Evolutionary conservation across 1,140 invertebrate genomes (phyloP).

Genomic region (Drosophila mojavensis): DNA sequence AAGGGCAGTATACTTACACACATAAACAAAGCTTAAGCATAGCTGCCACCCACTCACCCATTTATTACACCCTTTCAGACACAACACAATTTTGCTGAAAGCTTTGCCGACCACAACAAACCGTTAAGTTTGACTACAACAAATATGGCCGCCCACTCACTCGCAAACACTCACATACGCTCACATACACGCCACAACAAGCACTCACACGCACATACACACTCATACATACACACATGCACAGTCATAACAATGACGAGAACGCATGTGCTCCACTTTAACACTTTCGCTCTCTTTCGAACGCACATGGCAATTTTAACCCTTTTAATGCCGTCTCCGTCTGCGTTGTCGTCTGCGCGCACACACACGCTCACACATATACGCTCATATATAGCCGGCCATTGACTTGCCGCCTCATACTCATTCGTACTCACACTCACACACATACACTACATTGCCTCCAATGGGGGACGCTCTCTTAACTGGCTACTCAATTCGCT

Average conservation of each 20-base stretch:
- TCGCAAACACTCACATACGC: conserved; percentile 10
- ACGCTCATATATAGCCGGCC: conserved; percentile 34
- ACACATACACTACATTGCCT: neutral
- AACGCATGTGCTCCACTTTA: conserved; percentile 82
- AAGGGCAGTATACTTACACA: neutral
- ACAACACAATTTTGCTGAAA: conserved; percentile 45
- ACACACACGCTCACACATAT: conserved; percentile 8
- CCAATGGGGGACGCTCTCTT: conserved; percentile 51
- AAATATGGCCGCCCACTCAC: too few species aligned
- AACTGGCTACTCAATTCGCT: conserved; percentile 39
- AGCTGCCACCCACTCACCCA: conserved; percentile 6
- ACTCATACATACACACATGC: conserved; percentile 24
- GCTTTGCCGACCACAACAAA: conserved; percentile 47
- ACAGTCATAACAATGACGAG: conserved; percentile 20
- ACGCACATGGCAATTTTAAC: conserved; percentile 75
- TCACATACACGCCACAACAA: conserved; percentile 28
- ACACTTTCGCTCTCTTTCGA: conserved; percentile 80
- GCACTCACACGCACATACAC: conserved; percentile 59
- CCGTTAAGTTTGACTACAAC: conserved; percentile 23
- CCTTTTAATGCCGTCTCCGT: conserved; percentile 83
- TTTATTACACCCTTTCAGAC: conserved; percentile 45
- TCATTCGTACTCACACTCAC: neutral
- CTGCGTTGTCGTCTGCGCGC: conserved; percentile 68
- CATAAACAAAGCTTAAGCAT: conserved; percentile 31
- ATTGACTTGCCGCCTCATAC: conserved; percentile 55